Evolutionary conservation across 2,113 vertebrate species (phyloP), one percentile per base, ranked within the genome.

Genomic region (Podilymbus podiceps): DNA sequence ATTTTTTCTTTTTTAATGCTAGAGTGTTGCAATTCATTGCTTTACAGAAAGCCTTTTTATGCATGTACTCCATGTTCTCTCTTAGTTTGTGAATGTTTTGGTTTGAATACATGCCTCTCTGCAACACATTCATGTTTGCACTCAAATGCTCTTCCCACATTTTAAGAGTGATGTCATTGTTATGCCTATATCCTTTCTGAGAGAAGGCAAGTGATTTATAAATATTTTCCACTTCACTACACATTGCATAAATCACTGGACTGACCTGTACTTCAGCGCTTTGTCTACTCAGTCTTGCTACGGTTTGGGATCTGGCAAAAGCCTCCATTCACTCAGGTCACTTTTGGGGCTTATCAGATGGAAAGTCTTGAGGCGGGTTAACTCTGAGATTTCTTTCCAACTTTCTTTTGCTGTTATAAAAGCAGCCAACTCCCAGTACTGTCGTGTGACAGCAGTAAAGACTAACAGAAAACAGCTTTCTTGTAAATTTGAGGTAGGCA

Each of bases 141-240:
- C 15, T 88, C 38, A 85, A 85, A 85, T 42, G 60, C 50, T 88
- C 81, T 83, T 76, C 59, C 83, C 60, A 91, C 28, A 56, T 89
- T 95, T 95, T 80, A 93, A 79, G 13, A 92, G 28, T 78, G 76
- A 81, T 93, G 81, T 58, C 73, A 89, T 47, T 95, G 33, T 91
- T 88, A 82, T 82, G 76, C 13, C 50, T 80, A 42, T 49, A 78
- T 85, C n/a, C 40, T 88, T 90, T 75, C 81, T 49, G 53, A 93
- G 72, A 94, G 47, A 89, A 89, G 28, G 46, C 46, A 78, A 92
- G 67, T 67, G 59, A 89, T 90, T 79, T 95, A 74, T 83, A 95
- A 92, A 81, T 92, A 92, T 85, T 94, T 94, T 90, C 77, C 72
- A 72, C 66, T 85, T 81, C 84, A 89, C 44, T 93, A 80, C 59